Evolutionary conservation across 2,888 invertebrate genomes (phyloP), one percentile per base, ranked within the genome.

Genomic region (Erebia ligea): DNA sequence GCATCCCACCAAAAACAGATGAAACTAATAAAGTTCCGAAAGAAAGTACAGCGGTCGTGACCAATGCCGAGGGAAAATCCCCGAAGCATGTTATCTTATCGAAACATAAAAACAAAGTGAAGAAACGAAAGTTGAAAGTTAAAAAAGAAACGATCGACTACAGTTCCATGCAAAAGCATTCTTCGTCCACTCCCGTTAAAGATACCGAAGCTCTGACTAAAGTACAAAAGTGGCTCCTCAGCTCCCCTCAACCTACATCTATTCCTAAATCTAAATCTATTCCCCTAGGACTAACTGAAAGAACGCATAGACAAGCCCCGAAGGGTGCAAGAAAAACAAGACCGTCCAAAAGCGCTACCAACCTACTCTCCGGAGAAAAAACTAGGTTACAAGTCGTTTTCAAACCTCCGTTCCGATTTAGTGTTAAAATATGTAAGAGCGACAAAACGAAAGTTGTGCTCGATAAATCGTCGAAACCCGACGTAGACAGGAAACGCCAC

Each of bases 391-490:
- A 97, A 87, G 97, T 97, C 50, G 96, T 97, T 40, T 97, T 97
- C 86, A 97, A 97, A 84, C 97, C 97, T 66, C 97, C 97, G 13
- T 97, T 97, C 88, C 96, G 97, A 81, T 97, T 97, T 87, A 97
- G 97, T 85, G 95, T 97, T 68, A 96, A 97, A 83, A 94, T 97
- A 75, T 94, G 95, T 72, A 96, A 96, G 81, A 95, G 96, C 68
- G 96, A 96, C 76, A 96, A 96, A 84, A 94, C 94, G 13, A 94
- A 94, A 88, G 94, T 94, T 6, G 94, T 95, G 67, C 91, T 95
- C 48, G 95, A 95, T 74, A 94, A 94, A 78, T 91, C 94, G 21
- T 91, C 94, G 52, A 94, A 93, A 71, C 94, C 92, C 78, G 92
- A 93, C 80, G 76, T 89, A 66, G 92, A 92, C 11, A 83, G 89